Base-by-base conservation (phyloP, 1,140 invertebrate species). In the Diploscapter pachys region DNA sequence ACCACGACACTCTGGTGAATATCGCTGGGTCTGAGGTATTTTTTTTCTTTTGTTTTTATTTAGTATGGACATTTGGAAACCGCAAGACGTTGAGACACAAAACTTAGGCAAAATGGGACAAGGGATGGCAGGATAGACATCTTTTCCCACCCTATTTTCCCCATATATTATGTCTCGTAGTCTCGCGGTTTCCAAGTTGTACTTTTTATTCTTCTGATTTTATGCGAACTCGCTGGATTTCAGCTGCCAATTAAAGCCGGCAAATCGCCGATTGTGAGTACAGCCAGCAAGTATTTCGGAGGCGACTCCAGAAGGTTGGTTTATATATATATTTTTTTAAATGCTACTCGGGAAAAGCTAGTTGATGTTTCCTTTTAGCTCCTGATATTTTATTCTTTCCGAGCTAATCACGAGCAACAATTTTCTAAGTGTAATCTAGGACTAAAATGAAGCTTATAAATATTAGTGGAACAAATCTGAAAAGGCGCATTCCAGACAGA, bases 201-300 rank as follows among this genome's bases (percentile, higher is more conserved):
- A 31, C 31, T 31, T 31, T 31, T 31, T 31, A 31, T 31, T 31
- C 57, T 11, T 59, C 57, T 11, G 31, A 59, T 59, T 11, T 59
- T 11, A 59, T 11, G 31, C 9, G 62, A 57, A 72, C 55, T 48
- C 62, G n/a, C 63, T 71, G 48, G 77, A 81, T 67, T 72, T 63
- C 51, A 64, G 63, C 31, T 74, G 81, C 61, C 57, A 59, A 59
- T 11, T 59, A 59, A 11, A 31, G 49, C 54, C 13, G 79, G 77
- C 5, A 81, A 80, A 2, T 70, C 66, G 53, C 80, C 55, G 9
- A 54, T 63, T 52, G 55, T 78, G 5, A 73, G 79, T 13, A 63
- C 70, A 50, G 66, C 74, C n/a, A 59, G 76, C 5, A 77, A 79
- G 13, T 85, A 84, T 59, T 68, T 80, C 54, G 83, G 83, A 50